Base-by-base conservation (phyloP, 2,113 vertebrate species). In the Crocuta crocuta region DNA sequence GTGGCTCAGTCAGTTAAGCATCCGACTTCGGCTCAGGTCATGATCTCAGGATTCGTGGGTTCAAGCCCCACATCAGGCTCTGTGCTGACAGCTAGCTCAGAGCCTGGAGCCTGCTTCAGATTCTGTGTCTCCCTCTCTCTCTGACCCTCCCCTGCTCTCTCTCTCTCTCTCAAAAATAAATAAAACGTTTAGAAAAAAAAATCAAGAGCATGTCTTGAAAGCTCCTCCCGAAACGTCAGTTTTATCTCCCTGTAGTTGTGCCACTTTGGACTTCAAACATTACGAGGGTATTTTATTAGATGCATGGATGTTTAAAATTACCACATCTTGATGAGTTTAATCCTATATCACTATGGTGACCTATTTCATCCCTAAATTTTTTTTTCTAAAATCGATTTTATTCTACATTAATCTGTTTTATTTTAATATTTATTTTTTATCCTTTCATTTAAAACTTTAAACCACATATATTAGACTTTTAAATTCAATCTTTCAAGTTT, bases 251-350 rank as follows among this genome's bases (percentile, higher is more conserved):
- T 31, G 4, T 33, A 70, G 16, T 55, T 73, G 8, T 58, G 33
- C 1, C 39, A 68, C 24, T 66, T 83, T 85, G 28, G 58, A 43
- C 33, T 78, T 79, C 53, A 23, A 15, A 31, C n/a, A 63, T 76
- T 89, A 88, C 68, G 53, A 97, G 26, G 15, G 45, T 83, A 88
- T 88, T 94, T 91, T 53, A 82, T 61, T n/a, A 80, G 28, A 43
- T 16, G 2, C 13, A 35, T 24, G 7, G n/a, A n/a, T 19, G 11
- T 55, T 65, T 94, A 21, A 96, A 92, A 92, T 12, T 53, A 28
- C 48, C 39, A 33, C 17, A 87, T 70, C 21, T 91, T 88, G 70
- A 11, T 26, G 15, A 85, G 48, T 12, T 65, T 10, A 84, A 65
- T 73, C 10, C 35, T 65, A 88, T 74, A n/a, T 53, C 61, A 74